A percentile compares a stretch with the other conserved stretches of the same genome.
Evolutionary conservation across 2,113 vertebrate genomes (phyloP).

Genomic region (Rhizomys pruinosus): DNA sequence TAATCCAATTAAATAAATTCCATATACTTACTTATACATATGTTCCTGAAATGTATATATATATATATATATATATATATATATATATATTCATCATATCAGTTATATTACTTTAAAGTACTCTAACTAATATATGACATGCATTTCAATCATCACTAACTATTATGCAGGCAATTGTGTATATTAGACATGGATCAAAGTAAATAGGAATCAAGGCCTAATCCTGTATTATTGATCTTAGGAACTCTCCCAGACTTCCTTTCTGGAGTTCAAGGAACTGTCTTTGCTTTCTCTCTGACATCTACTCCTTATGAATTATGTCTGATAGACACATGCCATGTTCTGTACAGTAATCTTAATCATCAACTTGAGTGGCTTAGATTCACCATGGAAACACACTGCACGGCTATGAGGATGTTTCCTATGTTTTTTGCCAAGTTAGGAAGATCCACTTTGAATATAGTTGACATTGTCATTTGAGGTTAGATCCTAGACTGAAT

Average conservation of each 20-base stretch:
- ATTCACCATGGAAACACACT: neutral
- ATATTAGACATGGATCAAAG: neutral
- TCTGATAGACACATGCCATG: rapidly evolving
- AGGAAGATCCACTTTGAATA: no score
- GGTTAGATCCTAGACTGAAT: no score
- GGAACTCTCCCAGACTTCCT: neutral
- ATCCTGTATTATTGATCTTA: neutral
- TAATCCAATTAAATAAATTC: no score
- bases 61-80: no score
- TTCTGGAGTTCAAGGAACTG: neutral
- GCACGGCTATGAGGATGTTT: neutral
- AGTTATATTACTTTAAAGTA: no score
- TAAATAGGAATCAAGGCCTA: neutral
- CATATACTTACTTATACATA: no score
- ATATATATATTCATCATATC: no score
- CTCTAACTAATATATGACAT: no score
- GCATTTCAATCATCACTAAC: neutral
- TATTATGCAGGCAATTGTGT: neutral
- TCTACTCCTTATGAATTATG: neutral
- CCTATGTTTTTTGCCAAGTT: no score
- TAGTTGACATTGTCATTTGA: neutral
- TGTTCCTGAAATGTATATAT: no score
- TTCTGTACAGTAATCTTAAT: neutral
- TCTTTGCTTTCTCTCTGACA: rapidly evolving
- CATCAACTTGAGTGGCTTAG: neutral